Evolutionary conservation across 2,888 invertebrate species (phyloP).

Genomic region (Blastobasis adustella): DNA sequence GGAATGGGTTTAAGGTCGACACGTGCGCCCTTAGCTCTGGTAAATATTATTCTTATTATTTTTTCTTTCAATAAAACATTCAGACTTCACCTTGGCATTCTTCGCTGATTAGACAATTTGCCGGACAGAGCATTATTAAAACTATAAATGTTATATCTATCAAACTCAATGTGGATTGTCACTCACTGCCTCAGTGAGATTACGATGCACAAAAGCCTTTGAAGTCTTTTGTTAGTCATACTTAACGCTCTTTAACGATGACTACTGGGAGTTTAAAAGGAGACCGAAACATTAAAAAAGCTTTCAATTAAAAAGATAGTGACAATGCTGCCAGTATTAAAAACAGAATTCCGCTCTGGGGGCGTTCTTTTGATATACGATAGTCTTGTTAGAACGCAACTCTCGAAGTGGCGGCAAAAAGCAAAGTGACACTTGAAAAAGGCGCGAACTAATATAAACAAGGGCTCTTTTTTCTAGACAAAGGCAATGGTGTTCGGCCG

Average conservation of each 20-base stretch:
- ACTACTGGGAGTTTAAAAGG: slow-evolving; percentile 52
- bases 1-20: not conserved
- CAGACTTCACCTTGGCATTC: slow-evolving; percentile 5
- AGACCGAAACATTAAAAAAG: slow-evolving; percentile 55
- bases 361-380: slow-evolving; percentile 65
- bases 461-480: slow-evolving; percentile 49
- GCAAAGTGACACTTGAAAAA: slow-evolving; percentile 73
- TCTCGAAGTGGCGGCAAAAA: slow-evolving; percentile 59
- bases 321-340: slow-evolving; percentile 64
- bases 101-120: slow-evolving; percentile 22
- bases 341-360: slow-evolving; percentile 37
- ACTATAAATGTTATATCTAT: slow-evolving; percentile 51
- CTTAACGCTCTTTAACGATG: slow-evolving; percentile 55
- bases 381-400: slow-evolving; percentile 57
- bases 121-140: slow-evolving; percentile 39
- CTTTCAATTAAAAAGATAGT: slow-evolving; percentile 65
- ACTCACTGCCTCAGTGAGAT: slow-evolving; percentile 23
- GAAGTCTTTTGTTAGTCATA: slow-evolving; percentile 62
- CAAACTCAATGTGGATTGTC: slow-evolving; percentile 54
- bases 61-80: too few relatives aligned
- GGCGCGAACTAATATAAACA: slow-evolving; percentile 70
- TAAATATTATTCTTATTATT: too few relatives aligned
- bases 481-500: slow-evolving; percentile 30
- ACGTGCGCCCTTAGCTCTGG: too few relatives aligned
- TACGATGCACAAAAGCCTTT: slow-evolving; percentile 51